phyloP scores from a whole-genome alignment of 2,888 invertebrate species.

The Nephrotoma appendiculata region DNA sequence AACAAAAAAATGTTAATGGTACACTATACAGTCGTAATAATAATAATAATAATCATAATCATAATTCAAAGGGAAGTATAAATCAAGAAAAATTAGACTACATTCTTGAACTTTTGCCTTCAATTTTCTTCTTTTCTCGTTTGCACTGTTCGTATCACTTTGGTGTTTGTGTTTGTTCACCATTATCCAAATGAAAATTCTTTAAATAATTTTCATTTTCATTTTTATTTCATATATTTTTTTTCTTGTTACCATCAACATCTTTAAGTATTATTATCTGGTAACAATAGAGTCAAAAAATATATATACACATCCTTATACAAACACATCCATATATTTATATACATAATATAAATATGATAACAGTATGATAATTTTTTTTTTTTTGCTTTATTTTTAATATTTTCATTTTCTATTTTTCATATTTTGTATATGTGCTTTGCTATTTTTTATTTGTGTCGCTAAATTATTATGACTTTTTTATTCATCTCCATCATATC shows the following conservation, averaged over 20 bases:
- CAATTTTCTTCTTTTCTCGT: not conserved
- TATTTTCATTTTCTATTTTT: not conserved
- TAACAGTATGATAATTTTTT: not conserved
- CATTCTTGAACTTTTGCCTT: not conserved
- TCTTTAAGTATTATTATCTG: not conserved
- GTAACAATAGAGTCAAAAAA: not conserved
- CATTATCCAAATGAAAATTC: not conserved
- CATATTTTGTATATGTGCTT: not conserved
- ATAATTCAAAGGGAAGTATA: not conserved
- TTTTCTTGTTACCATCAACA: not conserved
- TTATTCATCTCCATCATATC: not conserved
- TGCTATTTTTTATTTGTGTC: not conserved
- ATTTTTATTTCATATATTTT: not conserved
- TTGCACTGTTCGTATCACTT: not conserved
- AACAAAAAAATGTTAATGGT: not conserved
- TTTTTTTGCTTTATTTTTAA: too few relatives aligned
- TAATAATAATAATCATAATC: not conserved
- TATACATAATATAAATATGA: not conserved
- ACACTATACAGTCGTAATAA: not conserved
- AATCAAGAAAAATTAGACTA: not conserved
- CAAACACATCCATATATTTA: not conserved
- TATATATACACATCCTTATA: not conserved
- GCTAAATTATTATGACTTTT: not conserved
- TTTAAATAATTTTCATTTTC: not conserved
- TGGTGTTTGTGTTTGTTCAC: not conserved